Base-by-base conservation (phyloP, 1,140 invertebrate species). In the Aphidius gifuensis region DNA sequence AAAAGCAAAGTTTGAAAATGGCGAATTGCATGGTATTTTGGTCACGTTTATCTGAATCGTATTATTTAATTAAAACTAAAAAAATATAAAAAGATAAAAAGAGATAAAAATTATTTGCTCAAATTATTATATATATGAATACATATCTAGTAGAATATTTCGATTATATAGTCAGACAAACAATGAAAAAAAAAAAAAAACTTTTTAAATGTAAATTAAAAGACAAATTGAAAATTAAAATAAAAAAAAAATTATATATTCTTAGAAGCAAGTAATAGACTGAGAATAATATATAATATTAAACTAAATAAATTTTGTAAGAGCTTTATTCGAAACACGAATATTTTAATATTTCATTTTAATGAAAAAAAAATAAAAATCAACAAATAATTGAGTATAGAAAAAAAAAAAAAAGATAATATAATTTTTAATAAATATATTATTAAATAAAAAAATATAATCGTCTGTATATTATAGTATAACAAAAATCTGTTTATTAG, bases 21-120 rank as follows among this genome's bases (percentile, higher is more conserved):
- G 68, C 60, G 62, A 67, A 71, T 68, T 57, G 60, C 65, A 32
- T 32, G 53, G 64, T 68, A 70, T 71, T 70, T 70, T 58, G 58
- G 62, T 66, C 68, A 69, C 69, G 67, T 72, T 69, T 32, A 32
- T 62, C 54, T 67, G 62, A 67, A 70, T 67, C 61, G 60, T 51
- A 64, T 71, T 71, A 70, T 70, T 71, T 70, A 71, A 71, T 71
- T 70, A 71, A 66, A 70, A 69, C 60, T 68, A 48, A 56, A 58
- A 40, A 16, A 48, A 23, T 54, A 62, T 16, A 53, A 40, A 55
- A 46, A 23, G 59, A 32, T 23, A 61, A 40, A 55, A 44, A 45
- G 42, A 46, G 6, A n/a, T 6, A 44, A 48, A 60, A 51, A 47
- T 54, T 60, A 65, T 40, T n/a, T 49, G 59, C 53, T 62, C 40